phyloP scores from a whole-genome alignment of 2,797 vertebrate species.

The Macroramphosus scolopax region DNA sequence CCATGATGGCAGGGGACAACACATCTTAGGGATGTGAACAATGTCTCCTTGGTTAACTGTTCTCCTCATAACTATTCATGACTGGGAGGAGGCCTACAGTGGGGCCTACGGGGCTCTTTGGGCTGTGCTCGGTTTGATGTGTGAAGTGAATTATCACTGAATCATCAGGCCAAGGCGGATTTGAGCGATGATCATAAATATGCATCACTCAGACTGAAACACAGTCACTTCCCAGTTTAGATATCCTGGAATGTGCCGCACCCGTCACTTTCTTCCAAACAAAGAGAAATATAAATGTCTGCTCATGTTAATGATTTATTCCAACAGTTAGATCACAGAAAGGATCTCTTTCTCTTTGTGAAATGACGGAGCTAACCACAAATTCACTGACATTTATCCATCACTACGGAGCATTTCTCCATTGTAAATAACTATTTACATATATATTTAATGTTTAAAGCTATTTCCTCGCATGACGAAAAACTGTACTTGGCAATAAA shows the following conservation, averaged over 20 bases:
- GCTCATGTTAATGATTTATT: too few species aligned
- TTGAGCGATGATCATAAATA: conserved; percentile 38
- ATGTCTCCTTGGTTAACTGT: conserved; percentile 45
- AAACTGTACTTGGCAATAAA: too few species aligned
- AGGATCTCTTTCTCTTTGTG: too few species aligned
- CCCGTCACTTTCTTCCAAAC: too few species aligned
- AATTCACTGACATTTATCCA: too few species aligned
- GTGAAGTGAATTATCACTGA: conserved; percentile 31
- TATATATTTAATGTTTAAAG: too few species aligned
- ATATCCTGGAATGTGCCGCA: conserved; percentile 7
- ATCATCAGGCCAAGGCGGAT: conserved; percentile 33
- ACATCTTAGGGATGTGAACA: conserved; percentile 35
- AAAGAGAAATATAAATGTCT: too few species aligned
- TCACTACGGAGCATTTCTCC: too few species aligned
- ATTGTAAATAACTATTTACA: too few species aligned
- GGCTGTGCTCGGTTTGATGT: conserved; percentile 25
- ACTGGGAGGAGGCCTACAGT: conserved; percentile 27
- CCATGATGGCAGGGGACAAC: conserved; percentile 22
- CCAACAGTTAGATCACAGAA: too few species aligned
- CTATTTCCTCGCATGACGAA: too few species aligned
- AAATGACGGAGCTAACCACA: too few species aligned
- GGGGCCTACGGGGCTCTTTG: conserved; percentile 22
- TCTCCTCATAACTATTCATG: conserved; percentile 55
- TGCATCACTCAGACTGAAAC: conserved; percentile 24
- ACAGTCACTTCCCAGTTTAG: conserved; percentile 20